Evolutionary conservation across 2,113 vertebrate genomes (phyloP).

Genomic region (Ceyx melanurus): DNA sequence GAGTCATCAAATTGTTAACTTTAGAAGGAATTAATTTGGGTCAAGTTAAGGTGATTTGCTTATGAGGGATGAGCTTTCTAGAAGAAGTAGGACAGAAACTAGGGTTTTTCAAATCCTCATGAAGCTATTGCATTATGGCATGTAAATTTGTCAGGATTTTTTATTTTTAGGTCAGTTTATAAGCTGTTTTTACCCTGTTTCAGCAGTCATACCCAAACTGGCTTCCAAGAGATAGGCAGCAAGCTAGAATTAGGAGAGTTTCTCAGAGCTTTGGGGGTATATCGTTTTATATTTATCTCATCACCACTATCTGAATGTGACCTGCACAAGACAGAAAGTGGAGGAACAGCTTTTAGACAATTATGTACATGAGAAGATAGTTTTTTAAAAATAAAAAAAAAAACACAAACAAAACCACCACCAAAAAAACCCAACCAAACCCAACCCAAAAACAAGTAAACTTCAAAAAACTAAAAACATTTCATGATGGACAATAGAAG

Average conservation of each 20-base stretch:
- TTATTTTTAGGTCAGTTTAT: neutral
- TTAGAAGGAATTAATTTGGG: neutral
- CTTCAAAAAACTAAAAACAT: neutral
- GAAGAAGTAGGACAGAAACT: neutral
- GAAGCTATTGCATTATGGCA: neutral
- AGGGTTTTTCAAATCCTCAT: neutral
- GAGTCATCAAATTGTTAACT: neutral
- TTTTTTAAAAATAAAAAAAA: neutral
- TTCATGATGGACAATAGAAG: neutral
- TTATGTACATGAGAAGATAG: neutral
- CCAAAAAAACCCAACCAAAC: too few relatives aligned
- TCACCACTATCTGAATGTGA: neutral
- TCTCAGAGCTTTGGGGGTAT: neutral
- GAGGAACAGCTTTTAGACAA: neutral
- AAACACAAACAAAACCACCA: neutral
- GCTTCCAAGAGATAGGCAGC: neutral
- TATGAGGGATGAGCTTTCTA: neutral
- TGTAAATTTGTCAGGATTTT: accelerated
- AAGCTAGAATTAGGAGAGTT: neutral
- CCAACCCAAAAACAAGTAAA: neutral
- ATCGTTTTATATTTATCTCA: neutral
- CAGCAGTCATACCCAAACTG: neutral
- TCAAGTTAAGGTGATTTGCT: neutral
- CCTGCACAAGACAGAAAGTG: neutral
- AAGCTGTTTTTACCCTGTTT: neutral